phyloP scores from a whole-genome alignment of 2,113 vertebrate genomes.

The Albula glossodonta region DNA sequence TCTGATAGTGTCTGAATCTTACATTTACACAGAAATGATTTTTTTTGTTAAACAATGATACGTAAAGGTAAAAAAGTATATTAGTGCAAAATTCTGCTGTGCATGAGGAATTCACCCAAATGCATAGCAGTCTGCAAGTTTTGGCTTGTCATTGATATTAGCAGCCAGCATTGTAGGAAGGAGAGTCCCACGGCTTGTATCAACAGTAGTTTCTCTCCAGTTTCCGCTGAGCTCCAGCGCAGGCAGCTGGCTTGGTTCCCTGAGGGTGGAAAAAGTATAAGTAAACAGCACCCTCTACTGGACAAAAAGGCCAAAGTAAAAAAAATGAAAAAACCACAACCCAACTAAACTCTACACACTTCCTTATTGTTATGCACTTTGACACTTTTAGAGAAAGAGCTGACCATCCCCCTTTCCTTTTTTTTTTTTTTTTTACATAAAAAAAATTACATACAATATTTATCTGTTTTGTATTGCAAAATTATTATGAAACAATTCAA shows the following conservation, averaged over 20 bases:
- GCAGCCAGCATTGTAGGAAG: neutral
- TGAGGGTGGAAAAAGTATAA: constrained; percentile 37
- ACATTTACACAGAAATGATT: neutral
- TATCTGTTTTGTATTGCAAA: no score
- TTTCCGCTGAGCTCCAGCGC: constrained; percentile 36
- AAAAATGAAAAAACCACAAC: neutral
- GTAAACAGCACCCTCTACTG: constrained; percentile 1
- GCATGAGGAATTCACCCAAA: neutral
- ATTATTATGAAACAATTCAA: no score
- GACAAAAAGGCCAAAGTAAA: neutral
- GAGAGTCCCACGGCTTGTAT: neutral
- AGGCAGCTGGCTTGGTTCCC: constrained; percentile 68
- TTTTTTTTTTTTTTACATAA: no score
- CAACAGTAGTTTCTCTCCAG: constrained; percentile 50
- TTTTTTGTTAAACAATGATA: neutral
- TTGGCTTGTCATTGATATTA: neutral
- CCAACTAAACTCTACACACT: neutral
- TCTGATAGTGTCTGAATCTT: neutral
- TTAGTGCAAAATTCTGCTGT: neutral
- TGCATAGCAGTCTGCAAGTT: neutral
- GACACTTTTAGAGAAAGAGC: no score
- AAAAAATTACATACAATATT: no score
- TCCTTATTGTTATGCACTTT: neutral
- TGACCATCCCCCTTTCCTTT: no score
- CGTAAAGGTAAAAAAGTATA: neutral